Base-by-base conservation (phyloP, 2,113 vertebrate genomes). In the Promerops cafer region DNA sequence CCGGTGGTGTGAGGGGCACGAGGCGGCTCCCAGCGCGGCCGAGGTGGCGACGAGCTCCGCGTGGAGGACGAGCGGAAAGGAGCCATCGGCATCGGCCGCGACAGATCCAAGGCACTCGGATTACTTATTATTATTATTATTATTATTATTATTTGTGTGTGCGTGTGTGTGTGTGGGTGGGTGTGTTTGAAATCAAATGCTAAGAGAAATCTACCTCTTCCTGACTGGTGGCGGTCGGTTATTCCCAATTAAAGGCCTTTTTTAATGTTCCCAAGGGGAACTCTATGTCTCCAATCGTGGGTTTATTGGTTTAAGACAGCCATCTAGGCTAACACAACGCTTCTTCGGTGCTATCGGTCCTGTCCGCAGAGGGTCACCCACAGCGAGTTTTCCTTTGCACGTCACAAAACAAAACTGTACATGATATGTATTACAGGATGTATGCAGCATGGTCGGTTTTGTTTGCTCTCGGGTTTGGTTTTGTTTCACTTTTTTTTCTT, bases 361-460 rank as follows among this genome's bases (percentile, higher is more conserved):
- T 98, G 98, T 98, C 98, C 98, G 94, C 97, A 98, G 98, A 98
- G 98, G 98, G 98, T 98, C 97, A 98, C 97, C 98, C 98, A 98
- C 98, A 98, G 98, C 98, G 96, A 98, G 97, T 97, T 98, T 98
- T 98, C 98, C 98, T 99, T 98, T 97, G 98, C 98, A 98, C 98
- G 89, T 99, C 98, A 99, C 98, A 98, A 99, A 99, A 99, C 98
- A 99, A 99, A 99, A 98, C 98, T 99, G 98, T 99, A 99, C 99
- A 99, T 99, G 99, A 99, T 99, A 99, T 99, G 99, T 99, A 97
- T 99, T 97, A 99, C 98, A 99, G 98, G 98, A 99, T 98, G 98
- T 98, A 99, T 99, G 99, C 99, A 99, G 99, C 99, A 99, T 99
- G 98, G 98, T 98, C 95, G 93, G 94, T 93, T 96, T 90, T 93